Conservation (phyloP, 2,888 invertebrate species). For the Camponotus fellah region DNA sequence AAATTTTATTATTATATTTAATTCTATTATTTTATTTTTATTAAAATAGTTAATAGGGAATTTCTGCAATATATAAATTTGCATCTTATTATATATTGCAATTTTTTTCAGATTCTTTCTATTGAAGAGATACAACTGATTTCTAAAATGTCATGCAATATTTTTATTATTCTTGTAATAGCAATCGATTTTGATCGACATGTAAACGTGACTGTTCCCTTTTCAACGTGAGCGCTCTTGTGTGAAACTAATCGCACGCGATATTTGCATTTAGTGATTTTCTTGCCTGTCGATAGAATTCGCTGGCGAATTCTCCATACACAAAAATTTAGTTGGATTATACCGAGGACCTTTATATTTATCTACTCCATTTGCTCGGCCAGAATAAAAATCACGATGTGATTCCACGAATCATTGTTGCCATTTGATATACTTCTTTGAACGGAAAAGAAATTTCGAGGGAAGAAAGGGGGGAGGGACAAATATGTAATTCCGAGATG, state of each 20-base stretch:
- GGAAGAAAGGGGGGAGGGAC: neutral
- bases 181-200: neutral
- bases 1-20: neutral
- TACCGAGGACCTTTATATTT: slow-evolving; percentile 24
- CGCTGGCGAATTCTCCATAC: neutral
- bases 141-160: neutral
- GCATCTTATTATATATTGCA: neutral
- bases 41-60: neutral
- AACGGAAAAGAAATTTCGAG: neutral
- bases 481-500: slow-evolving; percentile 61
- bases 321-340: slow-evolving; percentile 19
- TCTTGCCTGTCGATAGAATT: slow-evolving; percentile 8
- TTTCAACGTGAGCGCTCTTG: neutral
- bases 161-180: neutral
- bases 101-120: neutral
- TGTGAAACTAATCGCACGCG: neutral
- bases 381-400: slow-evolving; percentile 5
- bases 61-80: slow-evolving; percentile 3
- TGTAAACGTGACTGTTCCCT: neutral
- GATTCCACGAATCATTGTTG: neutral
- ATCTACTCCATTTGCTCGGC: slow-evolving; percentile 10
- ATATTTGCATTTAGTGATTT: slow-evolving; percentile 37
- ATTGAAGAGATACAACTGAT: neutral
- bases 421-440: neutral
- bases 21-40: too few species aligned